phyloP scores from a whole-genome alignment of 2,113 vertebrate genomes.

The Struthidea cinerea region DNA sequence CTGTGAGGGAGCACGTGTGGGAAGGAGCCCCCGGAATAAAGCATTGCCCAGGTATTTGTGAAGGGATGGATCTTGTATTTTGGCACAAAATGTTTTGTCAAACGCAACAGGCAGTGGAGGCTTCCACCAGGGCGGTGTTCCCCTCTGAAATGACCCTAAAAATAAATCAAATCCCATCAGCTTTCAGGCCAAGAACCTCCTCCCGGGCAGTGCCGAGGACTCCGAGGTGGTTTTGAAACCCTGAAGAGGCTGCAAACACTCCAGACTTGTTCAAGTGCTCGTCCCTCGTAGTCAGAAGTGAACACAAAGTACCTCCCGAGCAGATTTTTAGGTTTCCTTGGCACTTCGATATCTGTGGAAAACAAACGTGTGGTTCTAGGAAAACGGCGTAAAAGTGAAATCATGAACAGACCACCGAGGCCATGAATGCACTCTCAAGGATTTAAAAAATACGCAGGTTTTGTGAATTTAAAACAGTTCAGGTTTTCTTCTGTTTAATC shows the following conservation, averaged over 20 bases:
- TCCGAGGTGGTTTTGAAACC: neutral
- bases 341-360: neutral
- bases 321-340: neutral
- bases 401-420: neutral
- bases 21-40: neutral
- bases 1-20: neutral
- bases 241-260: neutral
- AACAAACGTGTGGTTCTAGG: neutral
- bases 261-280: neutral
- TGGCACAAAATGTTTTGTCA: neutral
- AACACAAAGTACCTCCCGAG: neutral
- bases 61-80: neutral
- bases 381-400: neutral
- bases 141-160: neutral
- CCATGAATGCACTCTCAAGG: neutral
- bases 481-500: neutral
- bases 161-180: neutral
- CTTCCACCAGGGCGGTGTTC: neutral
- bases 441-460: neutral
- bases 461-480: neutral
- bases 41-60: neutral
- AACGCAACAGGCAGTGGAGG: fast-evolving
- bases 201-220: neutral
- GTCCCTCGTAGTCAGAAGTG: neutral
- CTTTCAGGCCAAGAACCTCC: neutral